Evolutionary conservation across 2,888 invertebrate genomes (phyloP).

Genomic region (Pterostichus madidus): DNA sequence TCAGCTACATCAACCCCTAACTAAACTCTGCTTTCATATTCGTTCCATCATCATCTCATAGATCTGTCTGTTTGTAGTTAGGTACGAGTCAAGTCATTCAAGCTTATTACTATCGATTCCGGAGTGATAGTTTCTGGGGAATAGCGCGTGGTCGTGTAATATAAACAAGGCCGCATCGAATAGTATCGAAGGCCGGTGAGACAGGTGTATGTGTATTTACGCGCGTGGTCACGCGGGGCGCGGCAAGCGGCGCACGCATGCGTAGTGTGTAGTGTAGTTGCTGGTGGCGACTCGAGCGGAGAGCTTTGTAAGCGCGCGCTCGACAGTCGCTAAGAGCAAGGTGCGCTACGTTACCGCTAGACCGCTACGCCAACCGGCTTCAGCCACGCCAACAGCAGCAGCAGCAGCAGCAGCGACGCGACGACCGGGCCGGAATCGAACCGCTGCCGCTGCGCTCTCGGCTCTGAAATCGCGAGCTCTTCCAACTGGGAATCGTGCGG

Average conservation of each 20-base stretch:
- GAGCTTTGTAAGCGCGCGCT: conserved; percentile 72
- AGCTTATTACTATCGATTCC: not conserved
- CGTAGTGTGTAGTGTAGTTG: conserved; percentile 15
- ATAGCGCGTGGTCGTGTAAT: not conserved
- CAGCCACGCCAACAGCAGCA: conserved; percentile 37
- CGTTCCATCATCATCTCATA: not conserved
- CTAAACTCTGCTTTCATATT: too few relatives aligned
- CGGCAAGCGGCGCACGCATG: conserved; percentile 7
- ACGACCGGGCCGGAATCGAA: conserved; percentile 43
- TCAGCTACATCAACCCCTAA: too few relatives aligned
- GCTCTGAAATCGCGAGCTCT: conserved; percentile 1
- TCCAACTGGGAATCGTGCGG: conserved; percentile 5
- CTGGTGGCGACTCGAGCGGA: conserved; percentile 71
- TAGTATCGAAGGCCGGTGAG: not conserved
- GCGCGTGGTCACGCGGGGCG: conserved; percentile 1
- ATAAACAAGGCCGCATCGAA: conserved; percentile 5
- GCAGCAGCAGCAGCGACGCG: conserved; percentile 5
- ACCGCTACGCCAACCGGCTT: conserved; percentile 37
- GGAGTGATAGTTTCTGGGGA: too few relatives aligned
- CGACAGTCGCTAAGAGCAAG: conserved; percentile 74
- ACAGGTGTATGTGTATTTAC: conserved; percentile 6
- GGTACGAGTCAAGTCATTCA: not conserved
- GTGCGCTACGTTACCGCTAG: conserved; percentile 33
- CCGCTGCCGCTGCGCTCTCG: conserved; percentile 13
- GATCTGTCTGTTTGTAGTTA: not conserved